A percentile compares a stretch with the other conserved stretches of the same genome.
phyloP scores from a whole-genome alignment of 2,113 vertebrate genomes.

The Myiozetetes cayanensis region DNA sequence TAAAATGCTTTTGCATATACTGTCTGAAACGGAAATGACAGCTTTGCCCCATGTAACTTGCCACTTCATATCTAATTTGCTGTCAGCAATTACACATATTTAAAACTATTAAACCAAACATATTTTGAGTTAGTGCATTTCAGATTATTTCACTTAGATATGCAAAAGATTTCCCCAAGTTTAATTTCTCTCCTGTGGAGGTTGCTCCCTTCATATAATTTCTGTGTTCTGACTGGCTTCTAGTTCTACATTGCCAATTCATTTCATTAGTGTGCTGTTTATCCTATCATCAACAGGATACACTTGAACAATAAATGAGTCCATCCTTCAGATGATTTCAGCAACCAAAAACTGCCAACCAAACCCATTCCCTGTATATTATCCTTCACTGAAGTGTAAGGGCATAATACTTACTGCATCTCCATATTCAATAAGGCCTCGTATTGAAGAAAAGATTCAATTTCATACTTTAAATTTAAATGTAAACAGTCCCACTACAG shows the following conservation, averaged over 20 bases:
- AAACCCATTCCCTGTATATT: neutral
- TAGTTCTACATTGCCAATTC: neutral
- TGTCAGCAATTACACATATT: neutral
- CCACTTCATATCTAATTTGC: neutral
- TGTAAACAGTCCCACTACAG: neutral
- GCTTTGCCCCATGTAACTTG: neutral
- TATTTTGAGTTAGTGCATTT: neutral
- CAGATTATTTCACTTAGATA: neutral
- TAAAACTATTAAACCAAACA: neutral
- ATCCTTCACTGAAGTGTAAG: conserved; percentile 5
- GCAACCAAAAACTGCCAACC: neutral
- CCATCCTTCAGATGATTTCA: conserved; percentile 18
- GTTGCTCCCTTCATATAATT: neutral
- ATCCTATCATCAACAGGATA: neutral
- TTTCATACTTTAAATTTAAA: neutral
- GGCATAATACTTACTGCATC: neutral
- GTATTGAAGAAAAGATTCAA: neutral
- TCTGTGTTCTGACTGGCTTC: neutral
- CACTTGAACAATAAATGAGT: conserved; percentile 12
- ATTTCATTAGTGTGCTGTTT: neutral
- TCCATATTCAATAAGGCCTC: neutral
- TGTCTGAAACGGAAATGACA: neutral
- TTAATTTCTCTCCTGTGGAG: neutral
- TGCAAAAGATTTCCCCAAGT: neutral
- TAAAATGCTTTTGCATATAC: neutral